Conservation (phyloP, 2,113 vertebrate genomes). For the Atractosteus spatula region DNA sequence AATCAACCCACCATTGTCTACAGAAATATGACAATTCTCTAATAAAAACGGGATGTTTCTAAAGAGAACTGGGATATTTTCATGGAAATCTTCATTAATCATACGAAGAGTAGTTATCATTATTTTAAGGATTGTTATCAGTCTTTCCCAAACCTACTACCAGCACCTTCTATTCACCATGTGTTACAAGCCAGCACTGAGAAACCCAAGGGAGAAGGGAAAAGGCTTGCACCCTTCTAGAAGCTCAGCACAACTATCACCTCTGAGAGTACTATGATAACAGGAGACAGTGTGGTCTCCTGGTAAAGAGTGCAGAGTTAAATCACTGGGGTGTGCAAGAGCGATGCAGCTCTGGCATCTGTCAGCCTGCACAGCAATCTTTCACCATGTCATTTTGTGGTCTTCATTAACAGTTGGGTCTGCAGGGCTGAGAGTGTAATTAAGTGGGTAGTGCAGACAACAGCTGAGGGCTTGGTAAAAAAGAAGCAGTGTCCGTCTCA, state of each 20-base stretch:
- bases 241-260: too few species aligned
- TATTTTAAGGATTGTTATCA: too few species aligned
- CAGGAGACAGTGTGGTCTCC: neutral
- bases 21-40: too few species aligned
- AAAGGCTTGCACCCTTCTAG: neutral
- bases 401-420: constrained; percentile 25
- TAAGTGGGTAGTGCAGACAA: constrained; percentile 36
- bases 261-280: too few species aligned
- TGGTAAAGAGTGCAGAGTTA: neutral
- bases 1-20: too few species aligned
- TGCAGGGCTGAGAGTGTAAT: constrained; percentile 36
- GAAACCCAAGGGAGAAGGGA: neutral
- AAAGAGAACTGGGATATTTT: too few species aligned
- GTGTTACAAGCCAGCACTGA: neutral
- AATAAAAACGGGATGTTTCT: too few species aligned
- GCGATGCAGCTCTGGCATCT: neutral
- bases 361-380: neutral
- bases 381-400: neutral
- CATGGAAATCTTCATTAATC: too few species aligned
- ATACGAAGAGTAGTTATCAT: too few species aligned
- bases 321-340: neutral
- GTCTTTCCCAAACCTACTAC: too few species aligned
- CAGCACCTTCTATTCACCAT: neutral
- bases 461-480: constrained; percentile 40
- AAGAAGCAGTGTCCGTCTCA: constrained; percentile 26